Base-by-base conservation (phyloP, 1,140 invertebrate genomes). In the Penaeus chinensis region DNA sequence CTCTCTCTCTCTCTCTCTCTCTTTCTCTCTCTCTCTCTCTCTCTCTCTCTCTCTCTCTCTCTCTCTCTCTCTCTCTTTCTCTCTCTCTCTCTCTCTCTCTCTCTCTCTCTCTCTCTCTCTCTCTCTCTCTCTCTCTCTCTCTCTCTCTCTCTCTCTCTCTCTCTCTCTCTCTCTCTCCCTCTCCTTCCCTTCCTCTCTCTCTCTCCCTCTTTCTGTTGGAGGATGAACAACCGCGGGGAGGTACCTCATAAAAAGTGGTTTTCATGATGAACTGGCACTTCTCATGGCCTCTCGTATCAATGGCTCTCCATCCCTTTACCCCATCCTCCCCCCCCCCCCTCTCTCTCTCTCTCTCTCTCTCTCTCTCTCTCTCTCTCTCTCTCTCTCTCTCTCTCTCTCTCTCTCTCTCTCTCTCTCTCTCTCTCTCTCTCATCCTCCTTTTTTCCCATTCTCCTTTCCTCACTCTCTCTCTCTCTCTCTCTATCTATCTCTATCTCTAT, bases 151-250 rank as follows among this genome's bases (percentile, higher is more conserved):
- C 76, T 24, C 42, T 24, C 27, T 19, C n/a, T 8, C 22, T 19
- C 76, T 19, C 42, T 37, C n/a, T 42, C 76, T 22, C 76, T 78
- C 42, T 10, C 76, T n/a, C n/a, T 78, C 27, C 61, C 79, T 60
- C n/a, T 81, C 61, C 3, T 24, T 81, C 20, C 24, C 22, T 22
- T 3, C 2, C 24, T 81, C 61, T 81, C 20, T 27, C 22, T n/a
- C 22, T 24, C 11, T n/a, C 20, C 54, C 47, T n/a, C 11, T 37
- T 10, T n/a, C 79, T 54, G 22, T 19, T 24, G 22, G 54, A 54
- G 54, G 11, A 54, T 54, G 54, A 54, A 54, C 54, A 54, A 8
- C 16, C 54, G 54, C 11, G 54, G 54, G 54, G 54, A 54, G 54
- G 54, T 54, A 54, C 54, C 54, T 54, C 11, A 16, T 54, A 54